Percentiles rank a stretch among this genome's conserved stretches.
Conservation (phyloP, 2,797 vertebrate species). For the Mus caroli region DNA sequence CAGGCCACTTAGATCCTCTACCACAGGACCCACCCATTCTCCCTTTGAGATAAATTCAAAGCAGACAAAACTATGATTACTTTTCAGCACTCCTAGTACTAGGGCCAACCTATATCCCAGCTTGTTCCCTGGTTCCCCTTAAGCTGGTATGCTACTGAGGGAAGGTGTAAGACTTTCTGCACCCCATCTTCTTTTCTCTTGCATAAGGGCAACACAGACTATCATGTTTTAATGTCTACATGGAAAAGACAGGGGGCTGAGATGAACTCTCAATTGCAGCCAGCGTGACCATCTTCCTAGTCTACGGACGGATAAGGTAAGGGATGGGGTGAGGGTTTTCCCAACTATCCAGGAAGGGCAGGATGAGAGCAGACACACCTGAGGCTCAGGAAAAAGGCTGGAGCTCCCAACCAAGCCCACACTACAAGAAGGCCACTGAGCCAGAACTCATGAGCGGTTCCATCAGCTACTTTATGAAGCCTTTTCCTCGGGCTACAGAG, state of each 20-base stretch:
- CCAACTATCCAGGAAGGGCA: neutral
- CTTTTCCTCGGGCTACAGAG: slow-evolving; percentile 50
- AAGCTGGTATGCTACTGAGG: neutral
- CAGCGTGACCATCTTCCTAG: neutral
- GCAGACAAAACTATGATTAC: neutral
- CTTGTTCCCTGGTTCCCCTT: neutral
- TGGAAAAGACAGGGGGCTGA: neutral
- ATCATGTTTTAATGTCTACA: neutral
- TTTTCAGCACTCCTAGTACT: neutral
- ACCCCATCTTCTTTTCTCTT: neutral
- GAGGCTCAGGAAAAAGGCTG: slow-evolving; percentile 10
- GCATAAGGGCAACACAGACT: neutral
- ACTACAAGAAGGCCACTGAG: slow-evolving; percentile 53
- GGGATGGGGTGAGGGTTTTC: neutral
- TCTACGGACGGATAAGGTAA: neutral
- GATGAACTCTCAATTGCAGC: neutral
- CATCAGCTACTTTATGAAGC: slow-evolving; percentile 58
- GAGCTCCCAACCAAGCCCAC: neutral
- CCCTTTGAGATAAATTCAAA: neutral
- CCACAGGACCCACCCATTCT: no score
- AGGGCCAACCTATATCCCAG: neutral
- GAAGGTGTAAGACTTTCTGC: neutral
- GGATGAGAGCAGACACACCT: neutral
- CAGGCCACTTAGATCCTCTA: neutral
- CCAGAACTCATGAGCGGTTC: slow-evolving; percentile 33